Evolutionary conservation across 2,888 invertebrate genomes (phyloP).

Genomic region (Dynastes maya): DNA sequence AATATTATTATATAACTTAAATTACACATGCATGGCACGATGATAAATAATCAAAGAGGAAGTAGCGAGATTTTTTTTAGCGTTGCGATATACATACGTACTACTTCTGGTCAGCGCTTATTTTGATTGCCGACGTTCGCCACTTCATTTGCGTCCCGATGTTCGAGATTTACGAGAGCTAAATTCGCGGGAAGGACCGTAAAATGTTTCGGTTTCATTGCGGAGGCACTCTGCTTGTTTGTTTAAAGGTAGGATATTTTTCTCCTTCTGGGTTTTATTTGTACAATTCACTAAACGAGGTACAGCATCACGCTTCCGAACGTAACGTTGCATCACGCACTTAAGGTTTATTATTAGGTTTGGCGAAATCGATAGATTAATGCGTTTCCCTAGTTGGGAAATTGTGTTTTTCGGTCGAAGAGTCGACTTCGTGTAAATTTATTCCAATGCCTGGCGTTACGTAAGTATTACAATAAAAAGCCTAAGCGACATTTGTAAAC

Average conservation of each 20-base stretch:
- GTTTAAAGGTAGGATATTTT: conserved; percentile 19
- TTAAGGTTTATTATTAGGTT: conserved; percentile 4
- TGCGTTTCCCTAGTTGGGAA: conserved; percentile 10
- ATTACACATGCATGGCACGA: conserved; percentile 4
- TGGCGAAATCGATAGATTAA: conserved; percentile 1
- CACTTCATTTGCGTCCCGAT: conserved; percentile 30
- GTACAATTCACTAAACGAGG: conserved; percentile 8
- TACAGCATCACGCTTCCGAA: not conserved
- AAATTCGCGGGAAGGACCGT: conserved; percentile 25
- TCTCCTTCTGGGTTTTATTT: conserved; percentile 6
- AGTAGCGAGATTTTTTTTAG: conserved; percentile 29
- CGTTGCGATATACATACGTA: conserved; percentile 9
- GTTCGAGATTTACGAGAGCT: conserved; percentile 21
- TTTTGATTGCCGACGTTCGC: conserved; percentile 19
- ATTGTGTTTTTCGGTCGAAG: conserved; percentile 5
- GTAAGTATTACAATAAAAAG: too few species aligned
- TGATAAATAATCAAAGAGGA: conserved; percentile 35
- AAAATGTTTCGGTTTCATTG: conserved; percentile 20
- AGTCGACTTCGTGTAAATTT: not conserved
- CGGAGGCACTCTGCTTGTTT: conserved; percentile 10
- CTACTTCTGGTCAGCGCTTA: conserved; percentile 24
- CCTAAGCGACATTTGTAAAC: too few species aligned
- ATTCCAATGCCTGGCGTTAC: not conserved
- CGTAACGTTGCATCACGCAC: conserved; percentile 10
- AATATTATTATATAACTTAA: conserved; percentile 36